Evolutionary conservation across 2,113 vertebrate genomes (phyloP), one percentile per base, ranked within the genome.

Genomic region (Phyllopteryx taeniolatus): DNA sequence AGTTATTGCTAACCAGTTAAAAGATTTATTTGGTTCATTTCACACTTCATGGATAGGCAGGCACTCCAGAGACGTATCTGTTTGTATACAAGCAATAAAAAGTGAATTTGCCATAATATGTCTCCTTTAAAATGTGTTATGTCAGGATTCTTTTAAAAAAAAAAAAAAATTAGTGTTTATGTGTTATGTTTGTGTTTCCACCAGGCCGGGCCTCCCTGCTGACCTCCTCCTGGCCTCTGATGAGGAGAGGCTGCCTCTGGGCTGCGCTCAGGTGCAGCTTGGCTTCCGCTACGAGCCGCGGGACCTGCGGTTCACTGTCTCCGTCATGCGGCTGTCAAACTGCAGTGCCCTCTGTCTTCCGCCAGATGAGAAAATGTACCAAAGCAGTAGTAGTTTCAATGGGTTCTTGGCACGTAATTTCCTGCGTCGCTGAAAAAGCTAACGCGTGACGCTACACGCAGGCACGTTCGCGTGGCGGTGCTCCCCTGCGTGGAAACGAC

Each of bases 211-310:
- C 57, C 82, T 88, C 47, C 82, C 87, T n/a, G 62, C 84, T 0
- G 91, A 93, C 70, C 82, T 93, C 62, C 93, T 93, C 42, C 92
- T 94, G 76, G 81, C 82, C 49, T 64, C 81, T 14, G 93, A 93
- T 0, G 95, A 98, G 59, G 85, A 92, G 13, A 89, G 94, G 2
- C 88, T 79, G 22, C 59, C 89, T 3, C 56, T 17, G 0, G 91
- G 92, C 81, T 93, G 94, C 62, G 86, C 95, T 69, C 95, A 94
- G 91, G 91, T 98, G 78, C 94, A 96, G 84, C 91, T 99, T 66
- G 93, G 95, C 53, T 94, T 98, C 90, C 95, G 95, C 91, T 97
- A 97, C 8, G 95, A 98, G 78, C 92, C 93, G 57, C 94, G 94
- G 86, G 96, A 94, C 72, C 94, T 93, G 67, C 94, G 94, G n/a